Base-by-base conservation (phyloP, 2,797 vertebrate genomes). In the Hoplostethus atlanticus region DNA sequence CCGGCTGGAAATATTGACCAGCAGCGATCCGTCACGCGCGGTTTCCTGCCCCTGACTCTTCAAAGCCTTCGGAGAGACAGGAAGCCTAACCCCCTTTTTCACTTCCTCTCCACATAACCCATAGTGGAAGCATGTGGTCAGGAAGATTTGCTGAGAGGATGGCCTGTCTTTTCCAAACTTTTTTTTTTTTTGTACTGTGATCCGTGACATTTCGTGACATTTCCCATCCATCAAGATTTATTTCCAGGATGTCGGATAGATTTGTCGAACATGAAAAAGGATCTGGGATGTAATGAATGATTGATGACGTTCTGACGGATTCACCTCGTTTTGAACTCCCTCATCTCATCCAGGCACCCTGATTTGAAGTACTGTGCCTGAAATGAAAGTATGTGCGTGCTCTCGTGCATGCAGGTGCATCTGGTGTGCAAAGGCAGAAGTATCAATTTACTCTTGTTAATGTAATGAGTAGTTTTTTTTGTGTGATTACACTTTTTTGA, bases 1-100 rank as follows among this genome's bases (percentile, higher is more conserved):
- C 70, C 70, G 70, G 57, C 12, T 60, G 52, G 12, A 61, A 66
- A 50, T 51, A 79, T 9, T 57, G 73, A 71, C 9, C 42, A 12
- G 12, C 60, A 38, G 48, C 50, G 52, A 76, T 77, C 56, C 62
- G 76, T 72, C 65, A 70, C 51, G 47, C 21, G 21, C 21, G 52
- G 54, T 54, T 79, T 84, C 74, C 76, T 77, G 67, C 36, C 50
- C 70, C 28, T 47, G 55, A 74, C 38, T 70, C 72, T 79, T 70
- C 68, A 87, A 83, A 83, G 77, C 40, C 46, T 17, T 21, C 21
- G 21, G 28, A 74, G 50, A 65, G 62, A 70, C 79, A 77, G 66
- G 71, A 85, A 82, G 21, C 57, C 16, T 36, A 21, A 21, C 21
- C 16, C 51, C 56, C 68, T 9, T 64, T 31, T 71, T 11, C 16